A percentile compares a stretch with the other conserved stretches of the same genome.
phyloP scores from a whole-genome alignment of 2,113 vertebrate genomes.

The Ptilonorhynchus violaceus region DNA sequence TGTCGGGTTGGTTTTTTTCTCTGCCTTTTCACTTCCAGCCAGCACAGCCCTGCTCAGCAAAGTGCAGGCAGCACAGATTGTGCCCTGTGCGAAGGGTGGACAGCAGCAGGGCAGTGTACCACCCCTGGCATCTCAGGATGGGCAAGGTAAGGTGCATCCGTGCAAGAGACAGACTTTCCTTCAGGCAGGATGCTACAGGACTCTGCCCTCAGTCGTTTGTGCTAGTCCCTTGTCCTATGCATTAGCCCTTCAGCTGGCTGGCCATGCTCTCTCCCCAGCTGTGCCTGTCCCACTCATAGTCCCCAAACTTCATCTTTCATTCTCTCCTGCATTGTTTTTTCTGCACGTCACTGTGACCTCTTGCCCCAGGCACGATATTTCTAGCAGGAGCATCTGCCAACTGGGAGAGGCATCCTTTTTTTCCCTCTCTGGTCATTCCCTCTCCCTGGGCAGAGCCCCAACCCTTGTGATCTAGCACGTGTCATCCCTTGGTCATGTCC shows the following conservation, averaged over 20 bases:
- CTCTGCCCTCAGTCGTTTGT: background rate
- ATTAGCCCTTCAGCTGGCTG: background rate
- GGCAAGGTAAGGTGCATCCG: background rate
- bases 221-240: background rate
- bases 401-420: background rate
- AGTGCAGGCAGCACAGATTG: background rate
- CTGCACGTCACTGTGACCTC: background rate
- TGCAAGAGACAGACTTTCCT: background rate
- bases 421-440: background rate
- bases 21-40: background rate
- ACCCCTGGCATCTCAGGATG: background rate
- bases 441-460: conserved; percentile 1
- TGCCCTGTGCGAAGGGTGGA: background rate
- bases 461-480: background rate
- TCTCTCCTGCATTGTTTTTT: background rate
- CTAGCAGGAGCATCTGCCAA: background rate
- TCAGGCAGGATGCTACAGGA: background rate
- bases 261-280: background rate
- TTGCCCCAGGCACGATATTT: background rate
- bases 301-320: background rate
- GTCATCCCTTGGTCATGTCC: background rate
- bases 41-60: background rate
- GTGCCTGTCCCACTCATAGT: background rate
- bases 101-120: background rate
- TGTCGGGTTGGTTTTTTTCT: background rate